Evolutionary conservation across 2,113 vertebrate species (phyloP), one percentile per base, ranked within the genome.

Genomic region (Zapus hudsonius): DNA sequence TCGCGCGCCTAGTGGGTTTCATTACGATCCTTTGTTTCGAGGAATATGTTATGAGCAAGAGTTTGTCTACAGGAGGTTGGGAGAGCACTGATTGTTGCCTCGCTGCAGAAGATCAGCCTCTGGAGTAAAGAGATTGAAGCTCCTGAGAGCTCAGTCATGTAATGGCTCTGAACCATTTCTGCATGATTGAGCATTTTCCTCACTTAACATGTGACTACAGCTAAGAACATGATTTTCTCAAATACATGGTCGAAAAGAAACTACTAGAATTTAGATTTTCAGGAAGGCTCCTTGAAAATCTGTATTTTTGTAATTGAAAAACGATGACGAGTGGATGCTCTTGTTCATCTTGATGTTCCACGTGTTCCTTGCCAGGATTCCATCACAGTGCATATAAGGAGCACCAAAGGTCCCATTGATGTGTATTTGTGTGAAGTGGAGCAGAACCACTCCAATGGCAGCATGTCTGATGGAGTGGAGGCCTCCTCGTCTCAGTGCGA

Each of bases 371-470:
- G 84, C 19, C 90, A 99, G 99, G 98, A 99, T 82, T 98, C 97
- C 9, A 98, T 99, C 97, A 97, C 99, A 87, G 97, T 99, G 12
- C 99, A 98, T 2, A 98, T 99, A 86, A 99, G 98, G 92, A 99
- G 98, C 61, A 98, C 97, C 55, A 98, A 96, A n/a, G 99, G 99
- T 13, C 99, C 99, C 38, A 98, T 99, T 61, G 95, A 97, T 0
- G 98, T 99, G 1, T 97, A 98, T 95, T 95, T 99, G 0, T 99
- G 98, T 79, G 99, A 99, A 8, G 96, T 98, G 23, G 98, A 98
- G 59, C 94, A 97, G 90, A 84, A 82, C 17, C 96, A 93, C 8
- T 3, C 93, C 15, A 31, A 22, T 16, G 15, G 19, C 22, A 95
- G 93, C 72, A 66, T 47, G 9, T 87, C 31, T 20, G 96, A 92